Base-by-base conservation (phyloP, 2,888 invertebrate genomes). In the Lasioglossum vierecki region DNA sequence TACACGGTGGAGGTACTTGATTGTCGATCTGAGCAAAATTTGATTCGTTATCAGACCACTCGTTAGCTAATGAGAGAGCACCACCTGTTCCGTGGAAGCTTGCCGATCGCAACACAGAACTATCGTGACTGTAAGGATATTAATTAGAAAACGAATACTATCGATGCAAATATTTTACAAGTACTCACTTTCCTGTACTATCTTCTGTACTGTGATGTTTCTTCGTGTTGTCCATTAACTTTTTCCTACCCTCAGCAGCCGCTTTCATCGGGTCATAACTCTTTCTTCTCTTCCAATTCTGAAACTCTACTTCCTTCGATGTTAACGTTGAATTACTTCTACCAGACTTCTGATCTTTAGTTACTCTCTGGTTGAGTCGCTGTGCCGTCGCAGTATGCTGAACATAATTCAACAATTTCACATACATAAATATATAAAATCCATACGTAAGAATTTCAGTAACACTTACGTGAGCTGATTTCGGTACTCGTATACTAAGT, bases 211-310 rank as follows among this genome's bases (percentile, higher is more conserved):
- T 93, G 63, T 91, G 92, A 88, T 93, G 91, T 79, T 94, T 93
- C 68, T 92, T 93, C 4, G 93, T 92, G 30, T 91, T 92, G 76
- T 95, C 95, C 78, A 91, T 80, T 49, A 91, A 78, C 93, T 96
- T 97, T 92, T 96, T 96, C 92, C 96, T 97, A 41, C 98, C 98
- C 94, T 98, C 98, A 35, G 98, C 98, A 0, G 99, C 99, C 0
- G 99, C 98, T 94, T 97, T 98, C 96, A 98, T 97, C 46, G 99
- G 99, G 95, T 99, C 99, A 95, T 99, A 99, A 91, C 98, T 98
- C 92, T 99, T 99, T 87, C 99, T 96, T 83, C 99, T 96, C 94
- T 99, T 98, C 99, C 99, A 99, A 95, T 99, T 99, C 95, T 98
- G 98, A 96, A 98, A 97, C 93, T 98, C 98, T 13, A 97, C 97